phyloP scores from a whole-genome alignment of 2,113 vertebrate genomes.

The Archocentrus centrarchus region DNA sequence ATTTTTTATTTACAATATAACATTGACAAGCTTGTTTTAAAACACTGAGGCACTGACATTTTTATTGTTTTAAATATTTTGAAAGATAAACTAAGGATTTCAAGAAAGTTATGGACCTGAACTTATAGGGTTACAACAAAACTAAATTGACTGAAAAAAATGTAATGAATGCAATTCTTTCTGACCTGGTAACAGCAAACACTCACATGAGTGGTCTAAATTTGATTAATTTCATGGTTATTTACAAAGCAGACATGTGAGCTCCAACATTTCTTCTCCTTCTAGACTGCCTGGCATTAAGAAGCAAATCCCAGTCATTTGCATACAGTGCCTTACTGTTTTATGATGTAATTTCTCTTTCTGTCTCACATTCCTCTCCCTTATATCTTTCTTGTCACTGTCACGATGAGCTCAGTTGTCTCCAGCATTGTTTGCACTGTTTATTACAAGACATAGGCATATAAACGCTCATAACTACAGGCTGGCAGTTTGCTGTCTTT shows the following conservation, averaged over 20 bases:
- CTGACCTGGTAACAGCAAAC: background rate
- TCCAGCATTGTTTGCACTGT: slow-evolving; percentile 15
- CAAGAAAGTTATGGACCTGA: background rate
- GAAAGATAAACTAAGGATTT: background rate
- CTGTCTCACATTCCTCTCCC: background rate
- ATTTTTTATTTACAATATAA: background rate
- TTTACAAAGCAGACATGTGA: background rate
- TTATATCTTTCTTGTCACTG: background rate
- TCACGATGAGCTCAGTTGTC: slow-evolving; percentile 15
- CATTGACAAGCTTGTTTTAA: background rate
- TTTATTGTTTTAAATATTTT: background rate
- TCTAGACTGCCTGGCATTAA: background rate
- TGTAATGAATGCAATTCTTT: background rate
- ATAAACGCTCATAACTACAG: slow-evolving; percentile 26
- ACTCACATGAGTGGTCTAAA: background rate
- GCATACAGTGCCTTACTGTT: slow-evolving; percentile 15
- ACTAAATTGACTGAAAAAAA: background rate
- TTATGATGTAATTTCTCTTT: slow-evolving; percentile 30
- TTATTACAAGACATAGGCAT: slow-evolving; percentile 10
- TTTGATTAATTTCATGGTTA: background rate
- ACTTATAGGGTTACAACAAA: background rate
- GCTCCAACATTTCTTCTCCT: background rate
- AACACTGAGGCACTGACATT: background rate
- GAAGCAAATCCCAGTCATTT: slow-evolving; percentile 21
- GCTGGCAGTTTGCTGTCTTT: slow-evolving; percentile 19